Conservation (phyloP, 1,140 invertebrate species). For the Drosophila bocqueti region DNA sequence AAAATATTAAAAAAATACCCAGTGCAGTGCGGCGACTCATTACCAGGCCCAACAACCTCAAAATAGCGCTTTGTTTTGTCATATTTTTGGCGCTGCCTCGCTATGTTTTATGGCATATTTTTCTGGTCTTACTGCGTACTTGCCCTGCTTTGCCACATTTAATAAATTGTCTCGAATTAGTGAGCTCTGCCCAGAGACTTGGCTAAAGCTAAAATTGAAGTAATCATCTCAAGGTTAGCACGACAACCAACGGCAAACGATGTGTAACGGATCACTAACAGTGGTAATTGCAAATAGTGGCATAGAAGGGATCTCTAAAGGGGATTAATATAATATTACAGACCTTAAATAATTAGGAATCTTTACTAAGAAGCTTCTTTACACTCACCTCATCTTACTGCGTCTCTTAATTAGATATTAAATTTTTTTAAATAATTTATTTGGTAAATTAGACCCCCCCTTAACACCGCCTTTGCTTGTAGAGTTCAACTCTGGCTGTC, state of each 20-base stretch:
- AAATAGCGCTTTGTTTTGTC: conserved; percentile 53
- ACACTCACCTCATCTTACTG: not conserved
- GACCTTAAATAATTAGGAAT: not conserved
- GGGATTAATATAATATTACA: not conserved
- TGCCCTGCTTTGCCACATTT: conserved; percentile 75
- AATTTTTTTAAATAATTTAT: not conserved
- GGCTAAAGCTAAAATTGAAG: conserved; percentile 67
- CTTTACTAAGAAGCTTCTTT: not conserved
- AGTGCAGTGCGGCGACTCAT: conserved; percentile 53
- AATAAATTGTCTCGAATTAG: conserved; percentile 81
- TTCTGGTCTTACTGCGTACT: conserved; percentile 46
- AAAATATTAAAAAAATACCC: not conserved
- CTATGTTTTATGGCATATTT: conserved; percentile 54
- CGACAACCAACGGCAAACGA: conserved; percentile 56
- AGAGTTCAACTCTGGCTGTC: conserved; percentile 5
- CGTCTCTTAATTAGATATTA: not conserved
- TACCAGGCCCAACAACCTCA: conserved; percentile 38
- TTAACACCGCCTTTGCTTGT: not conserved
- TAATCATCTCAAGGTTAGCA: conserved; percentile 81
- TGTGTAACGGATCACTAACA: conserved; percentile 72
- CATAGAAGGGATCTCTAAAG: not conserved
- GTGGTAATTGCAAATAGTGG: conserved; percentile 34
- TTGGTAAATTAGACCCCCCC: not conserved
- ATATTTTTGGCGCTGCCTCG: conserved; percentile 45
- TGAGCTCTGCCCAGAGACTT: conserved; percentile 41